Percentiles rank a stretch among this genome's conserved stretches.
These are phyloP conservation scores for Platysteira castanea DNA, from an alignment of 2,113 vertebrate species.

Conservation along the genomic window DNA sequence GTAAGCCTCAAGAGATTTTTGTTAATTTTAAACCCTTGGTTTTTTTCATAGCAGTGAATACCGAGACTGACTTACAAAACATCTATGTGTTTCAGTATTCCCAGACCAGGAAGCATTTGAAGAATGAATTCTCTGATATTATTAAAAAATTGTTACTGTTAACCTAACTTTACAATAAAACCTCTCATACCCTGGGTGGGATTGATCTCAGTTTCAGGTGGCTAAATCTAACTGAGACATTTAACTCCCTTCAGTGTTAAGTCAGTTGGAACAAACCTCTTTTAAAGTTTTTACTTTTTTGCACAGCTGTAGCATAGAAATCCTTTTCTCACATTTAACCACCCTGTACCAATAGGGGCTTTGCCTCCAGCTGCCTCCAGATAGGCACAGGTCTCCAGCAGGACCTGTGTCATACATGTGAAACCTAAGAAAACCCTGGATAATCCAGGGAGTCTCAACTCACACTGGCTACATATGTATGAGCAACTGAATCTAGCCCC, in stretches of 20 bases:
- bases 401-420: not conserved
- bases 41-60: not conserved
- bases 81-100: not conserved
- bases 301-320: not conserved
- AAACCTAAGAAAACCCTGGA: not conserved
- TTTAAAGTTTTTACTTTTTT: not conserved
- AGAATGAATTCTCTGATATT: not conserved
- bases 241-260: not conserved
- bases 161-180: not conserved
- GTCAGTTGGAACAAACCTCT: not conserved
- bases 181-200: not conserved
- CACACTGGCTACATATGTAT: not conserved
- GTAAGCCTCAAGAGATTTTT: not conserved
- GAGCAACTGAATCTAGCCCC: not conserved
- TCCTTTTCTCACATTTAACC: not conserved
- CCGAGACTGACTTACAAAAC: not conserved
- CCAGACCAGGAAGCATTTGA: not conserved
- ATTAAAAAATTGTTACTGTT: not conserved
- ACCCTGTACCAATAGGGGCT: no score
- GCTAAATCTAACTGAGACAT: not conserved
- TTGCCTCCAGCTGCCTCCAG: not conserved
- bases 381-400: not conserved
- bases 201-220: not conserved
- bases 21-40: not conserved
- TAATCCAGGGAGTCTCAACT: not conserved